A percentile compares a stretch with the other conserved stretches of the same genome.
These are phyloP conservation scores for Creontiades dilutus DNA, from an alignment of 2,888 invertebrate species.

Conservation along the genomic window DNA sequence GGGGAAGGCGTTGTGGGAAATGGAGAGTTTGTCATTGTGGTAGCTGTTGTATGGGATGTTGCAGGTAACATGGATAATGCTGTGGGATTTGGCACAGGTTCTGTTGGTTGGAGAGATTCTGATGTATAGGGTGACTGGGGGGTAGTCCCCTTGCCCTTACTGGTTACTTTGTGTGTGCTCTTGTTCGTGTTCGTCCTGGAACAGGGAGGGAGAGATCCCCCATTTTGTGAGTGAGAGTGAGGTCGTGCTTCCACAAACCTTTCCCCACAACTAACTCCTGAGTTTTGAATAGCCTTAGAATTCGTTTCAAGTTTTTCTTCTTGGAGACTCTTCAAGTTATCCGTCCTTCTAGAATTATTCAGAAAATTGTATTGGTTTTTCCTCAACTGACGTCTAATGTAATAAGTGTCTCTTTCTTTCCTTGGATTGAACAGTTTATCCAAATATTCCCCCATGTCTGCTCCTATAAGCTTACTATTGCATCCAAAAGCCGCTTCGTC, in stretches of 20 bases:
- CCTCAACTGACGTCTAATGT: slow-evolving; percentile 24
- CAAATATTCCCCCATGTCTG: slow-evolving; percentile 12
- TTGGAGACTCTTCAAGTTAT: not conserved
- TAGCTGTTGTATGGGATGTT: too few species aligned
- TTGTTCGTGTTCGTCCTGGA: not conserved
- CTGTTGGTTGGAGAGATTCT: too few species aligned
- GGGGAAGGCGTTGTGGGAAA: too few species aligned
- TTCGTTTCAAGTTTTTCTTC: not conserved
- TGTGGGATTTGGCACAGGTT: too few species aligned
- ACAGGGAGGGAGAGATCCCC: not conserved
- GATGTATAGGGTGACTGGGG: too few species aligned
- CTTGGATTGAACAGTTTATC: not conserved
- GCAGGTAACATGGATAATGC: too few species aligned
- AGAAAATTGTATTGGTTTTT: not conserved
- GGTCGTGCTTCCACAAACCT: not conserved
- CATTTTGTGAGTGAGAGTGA: too few species aligned
- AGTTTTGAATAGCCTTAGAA: not conserved
- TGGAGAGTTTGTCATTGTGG: too few species aligned
- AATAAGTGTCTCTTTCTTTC: slow-evolving; percentile 36
- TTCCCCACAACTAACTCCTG: not conserved
- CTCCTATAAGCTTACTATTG: not conserved
- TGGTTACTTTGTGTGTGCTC: too few species aligned
- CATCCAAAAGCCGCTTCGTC: not conserved
- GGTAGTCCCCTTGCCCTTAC: too few species aligned
- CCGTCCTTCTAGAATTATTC: not conserved